Conservation (phyloP, 2,113 vertebrate species). For the Halcyon malimbica region DNA sequence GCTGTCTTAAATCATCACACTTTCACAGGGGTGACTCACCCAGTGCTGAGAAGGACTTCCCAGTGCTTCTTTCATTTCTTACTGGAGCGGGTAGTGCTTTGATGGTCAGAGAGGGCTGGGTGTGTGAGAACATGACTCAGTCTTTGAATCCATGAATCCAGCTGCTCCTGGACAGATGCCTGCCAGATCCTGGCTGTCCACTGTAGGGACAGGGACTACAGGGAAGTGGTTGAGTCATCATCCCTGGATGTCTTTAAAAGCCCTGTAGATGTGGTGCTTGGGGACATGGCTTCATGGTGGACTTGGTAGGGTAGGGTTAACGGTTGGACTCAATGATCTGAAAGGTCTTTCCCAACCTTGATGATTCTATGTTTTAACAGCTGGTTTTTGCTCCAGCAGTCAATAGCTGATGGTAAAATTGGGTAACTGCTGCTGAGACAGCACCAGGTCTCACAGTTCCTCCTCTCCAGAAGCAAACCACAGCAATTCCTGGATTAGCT, state of each 20-base stretch:
- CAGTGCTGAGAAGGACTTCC: background rate
- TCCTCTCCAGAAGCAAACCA: background rate
- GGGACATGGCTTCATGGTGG: no score
- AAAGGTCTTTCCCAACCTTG: no score
- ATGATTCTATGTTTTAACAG: background rate
- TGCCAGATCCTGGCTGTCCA: background rate
- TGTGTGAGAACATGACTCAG: background rate
- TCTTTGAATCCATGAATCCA: background rate
- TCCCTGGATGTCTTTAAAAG: no score
- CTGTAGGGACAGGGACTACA: no score
- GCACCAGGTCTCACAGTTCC: fast-evolving
- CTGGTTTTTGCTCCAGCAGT: background rate
- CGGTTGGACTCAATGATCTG: no score
- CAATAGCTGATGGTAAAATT: background rate
- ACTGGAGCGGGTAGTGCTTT: background rate
- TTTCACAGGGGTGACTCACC: background rate
- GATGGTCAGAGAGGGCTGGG: background rate
- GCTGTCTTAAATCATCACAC: fast-evolving
- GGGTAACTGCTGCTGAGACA: background rate
- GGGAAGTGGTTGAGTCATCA: no score
- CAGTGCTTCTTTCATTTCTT: background rate
- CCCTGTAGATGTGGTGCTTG: no score
- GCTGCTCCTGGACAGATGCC: background rate
- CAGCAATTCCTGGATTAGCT: background rate
- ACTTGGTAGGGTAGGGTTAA: no score